Evolutionary conservation across 2,888 invertebrate genomes (phyloP).

Genomic region (Polia nebulosa): DNA sequence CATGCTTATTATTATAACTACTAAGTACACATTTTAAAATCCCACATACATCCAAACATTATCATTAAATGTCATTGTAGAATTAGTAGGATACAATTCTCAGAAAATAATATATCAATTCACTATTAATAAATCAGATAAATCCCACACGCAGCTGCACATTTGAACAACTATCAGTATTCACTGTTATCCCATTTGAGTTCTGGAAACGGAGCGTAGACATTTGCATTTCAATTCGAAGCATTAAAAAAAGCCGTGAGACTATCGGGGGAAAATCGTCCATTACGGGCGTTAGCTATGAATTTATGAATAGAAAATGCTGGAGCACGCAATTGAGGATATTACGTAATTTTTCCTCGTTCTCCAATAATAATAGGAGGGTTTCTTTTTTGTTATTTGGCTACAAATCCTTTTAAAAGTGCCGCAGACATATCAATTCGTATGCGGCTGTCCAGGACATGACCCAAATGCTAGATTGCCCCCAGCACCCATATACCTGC

Average conservation of each 20-base stretch:
- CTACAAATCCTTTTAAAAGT: too few species aligned
- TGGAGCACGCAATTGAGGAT: slow-evolving; percentile 57
- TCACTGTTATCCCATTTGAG: slow-evolving; percentile 50
- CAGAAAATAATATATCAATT: slow-evolving; percentile 3
- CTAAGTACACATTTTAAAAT: too few species aligned
- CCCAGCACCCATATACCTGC: too few species aligned
- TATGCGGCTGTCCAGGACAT: too few species aligned
- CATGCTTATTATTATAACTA: too few species aligned
- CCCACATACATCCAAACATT: too few species aligned
- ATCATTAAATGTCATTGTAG: too few species aligned
- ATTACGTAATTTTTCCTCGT: slow-evolving; percentile 39
- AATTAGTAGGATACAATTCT: too few species aligned
- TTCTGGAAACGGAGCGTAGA: slow-evolving; percentile 56
- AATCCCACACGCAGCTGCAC: slow-evolving; percentile 48
- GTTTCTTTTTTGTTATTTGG: not conserved
- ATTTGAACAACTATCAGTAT: slow-evolving; percentile 33
- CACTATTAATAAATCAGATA: slow-evolving; percentile 17
- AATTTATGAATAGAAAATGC: slow-evolving; percentile 80
- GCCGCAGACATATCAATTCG: too few species aligned
- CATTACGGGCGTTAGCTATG: slow-evolving; percentile 68
- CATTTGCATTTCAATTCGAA: slow-evolving; percentile 77
- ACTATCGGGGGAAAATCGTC: slow-evolving; percentile 76
- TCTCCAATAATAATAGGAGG: slow-evolving; percentile 2
- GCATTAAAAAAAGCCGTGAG: slow-evolving; percentile 73
- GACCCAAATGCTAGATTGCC: too few species aligned